Base-by-base conservation (phyloP, 2,888 invertebrate genomes). In the Dryadula phaetusa region DNA sequence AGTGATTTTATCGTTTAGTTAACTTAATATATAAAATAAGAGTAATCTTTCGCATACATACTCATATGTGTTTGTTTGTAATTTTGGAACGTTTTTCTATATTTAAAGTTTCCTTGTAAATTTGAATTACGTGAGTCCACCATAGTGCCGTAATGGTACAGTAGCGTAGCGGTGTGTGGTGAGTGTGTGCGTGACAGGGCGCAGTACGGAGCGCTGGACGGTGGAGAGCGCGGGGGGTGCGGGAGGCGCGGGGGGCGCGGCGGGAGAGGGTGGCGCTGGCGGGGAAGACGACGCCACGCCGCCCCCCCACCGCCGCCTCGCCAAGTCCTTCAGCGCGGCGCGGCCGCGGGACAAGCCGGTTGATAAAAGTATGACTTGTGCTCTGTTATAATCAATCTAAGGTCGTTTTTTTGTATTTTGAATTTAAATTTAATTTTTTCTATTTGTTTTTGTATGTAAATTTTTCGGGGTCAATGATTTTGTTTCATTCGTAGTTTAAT, bases 281-380 rank as follows among this genome's bases (percentile, higher is more conserved):
- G 70, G 93, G 76, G 95, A 94, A 74, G 95, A 95, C 79, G 95
- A 95, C 76, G 95, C 95, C 73, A 97, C 97, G 78, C 97, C 97
- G 79, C 97, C 97, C 77, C 95, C 97, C 77, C 97, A 97, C 89
- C 95, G 98, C 81, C 95, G 97, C 81, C 95, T 97, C 87, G 97
- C 97, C 81, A 98, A 98, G 94, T 97, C 97, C 90, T 97, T 98
- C 94, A 97, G 97, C 93, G 95, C 97, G 79, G 95, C 96, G 53
- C 77, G 84, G 47, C 84, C 87, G 3, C 64, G 83, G 64, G 85
- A 86, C 72, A 84, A 83, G 73, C 76, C 79, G 69, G 74, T 77
- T 1, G 91, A 90, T 54, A 84, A 82, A 83, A 87, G 91, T 91
- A 88, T 63, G 73, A 70, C 56, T 20, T 37, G 12, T 61, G 1